These are phyloP conservation scores for Campoplex nolae DNA, from an alignment of 2,888 invertebrate species.

Conservation along the genomic window DNA sequence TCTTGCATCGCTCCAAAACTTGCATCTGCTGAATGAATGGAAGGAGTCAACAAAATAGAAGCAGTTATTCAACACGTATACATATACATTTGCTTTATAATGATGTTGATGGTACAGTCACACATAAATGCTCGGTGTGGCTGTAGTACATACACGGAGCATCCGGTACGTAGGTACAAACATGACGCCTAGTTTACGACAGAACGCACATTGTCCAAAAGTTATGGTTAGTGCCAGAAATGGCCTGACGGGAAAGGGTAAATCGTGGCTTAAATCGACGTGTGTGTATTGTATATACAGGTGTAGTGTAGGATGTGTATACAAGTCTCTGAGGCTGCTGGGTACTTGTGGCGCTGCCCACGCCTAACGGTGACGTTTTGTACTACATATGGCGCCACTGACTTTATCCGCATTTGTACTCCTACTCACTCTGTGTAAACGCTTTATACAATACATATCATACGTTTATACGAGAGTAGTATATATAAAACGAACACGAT, in stretches of 20 bases:
- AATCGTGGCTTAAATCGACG: constrained; percentile 37
- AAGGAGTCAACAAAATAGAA: neutral
- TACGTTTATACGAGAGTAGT: constrained; percentile 16
- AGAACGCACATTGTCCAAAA: constrained; percentile 64
- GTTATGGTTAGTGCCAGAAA: constrained; percentile 51
- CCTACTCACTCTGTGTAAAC: neutral
- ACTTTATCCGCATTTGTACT: constrained; percentile 17
- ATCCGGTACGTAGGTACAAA: constrained; percentile 57
- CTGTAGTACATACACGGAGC: constrained; percentile 27
- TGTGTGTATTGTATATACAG: neutral
- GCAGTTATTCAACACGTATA: neutral
- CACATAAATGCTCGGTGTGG: constrained; percentile 25
- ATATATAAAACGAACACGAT: constrained; percentile 6
- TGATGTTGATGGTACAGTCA: constrained; percentile 9
- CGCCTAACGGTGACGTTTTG: constrained; percentile 35
- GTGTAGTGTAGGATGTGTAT: neutral
- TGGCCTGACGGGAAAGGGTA: constrained; percentile 11
- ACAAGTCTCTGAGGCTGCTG: constrained; percentile 9
- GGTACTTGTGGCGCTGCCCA: constrained; percentile 3
- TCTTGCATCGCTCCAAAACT: neutral
- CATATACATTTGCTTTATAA: constrained; percentile 3
- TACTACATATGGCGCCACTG: constrained; percentile 33
- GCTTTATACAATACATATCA: constrained; percentile 12
- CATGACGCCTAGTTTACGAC: constrained; percentile 66
- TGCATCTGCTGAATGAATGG: neutral